Conservation (phyloP, 2,888 invertebrate species). For the Callyntrura guangdongensis region DNA sequence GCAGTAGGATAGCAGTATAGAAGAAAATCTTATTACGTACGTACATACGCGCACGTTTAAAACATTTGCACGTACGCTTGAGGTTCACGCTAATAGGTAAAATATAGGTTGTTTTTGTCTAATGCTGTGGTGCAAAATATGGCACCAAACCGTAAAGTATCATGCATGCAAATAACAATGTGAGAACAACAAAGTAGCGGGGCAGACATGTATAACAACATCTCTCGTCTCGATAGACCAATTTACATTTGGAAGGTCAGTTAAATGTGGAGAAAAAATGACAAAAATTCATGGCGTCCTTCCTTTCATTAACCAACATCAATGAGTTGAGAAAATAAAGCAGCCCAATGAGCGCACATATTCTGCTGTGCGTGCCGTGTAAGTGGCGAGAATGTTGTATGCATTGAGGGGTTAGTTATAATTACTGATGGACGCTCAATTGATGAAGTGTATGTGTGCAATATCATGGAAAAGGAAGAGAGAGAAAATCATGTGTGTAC, state of each 20-base stretch:
- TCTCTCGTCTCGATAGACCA: conserved; percentile 27
- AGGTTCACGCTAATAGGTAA: conserved; percentile 32
- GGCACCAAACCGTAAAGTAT: conserved; percentile 23
- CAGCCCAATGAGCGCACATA: background rate
- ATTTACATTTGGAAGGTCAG: conserved; percentile 73
- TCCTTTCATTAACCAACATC: conserved; percentile 71
- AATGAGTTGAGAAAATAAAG: background rate
- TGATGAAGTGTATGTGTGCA: background rate
- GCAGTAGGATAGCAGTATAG: too few relatives aligned
- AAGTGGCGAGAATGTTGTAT: background rate
- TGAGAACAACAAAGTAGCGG: conserved; percentile 4
- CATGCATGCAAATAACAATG: background rate
- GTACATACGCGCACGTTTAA: too few relatives aligned
- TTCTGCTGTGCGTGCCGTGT: background rate
- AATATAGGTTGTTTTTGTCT: background rate
- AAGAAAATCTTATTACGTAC: too few relatives aligned
- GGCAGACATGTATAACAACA: conserved; percentile 8
- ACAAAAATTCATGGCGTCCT: conserved; percentile 67
- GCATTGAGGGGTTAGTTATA: background rate
- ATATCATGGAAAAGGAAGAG: conserved; percentile 23
- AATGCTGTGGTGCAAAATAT: background rate
- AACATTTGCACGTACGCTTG: background rate
- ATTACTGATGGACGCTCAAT: background rate
- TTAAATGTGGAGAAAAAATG: conserved; percentile 70
- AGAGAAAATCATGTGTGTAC: background rate